Base-by-base conservation (phyloP, 2,888 invertebrate species). In the Dynastes tityus region DNA sequence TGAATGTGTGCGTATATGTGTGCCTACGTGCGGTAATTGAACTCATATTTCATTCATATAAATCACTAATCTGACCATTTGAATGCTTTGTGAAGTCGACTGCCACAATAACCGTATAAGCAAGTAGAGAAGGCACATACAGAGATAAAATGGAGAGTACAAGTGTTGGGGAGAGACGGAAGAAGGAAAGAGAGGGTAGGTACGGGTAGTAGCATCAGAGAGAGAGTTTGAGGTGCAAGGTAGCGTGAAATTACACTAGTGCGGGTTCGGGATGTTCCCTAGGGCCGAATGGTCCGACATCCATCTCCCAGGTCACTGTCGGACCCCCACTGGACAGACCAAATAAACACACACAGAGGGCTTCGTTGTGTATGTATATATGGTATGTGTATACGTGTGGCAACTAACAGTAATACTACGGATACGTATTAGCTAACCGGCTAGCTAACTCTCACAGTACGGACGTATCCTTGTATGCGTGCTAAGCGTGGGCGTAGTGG, bases 161-260 rank as follows among this genome's bases (percentile, higher is more conserved):
- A 71, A n/a, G 70, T 55, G 11, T 8, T 29, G 53, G 86, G 63
- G 76, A 37, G 76, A 70, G 40, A 78, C 76, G 55, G 32, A 53
- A 4, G 49, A 78, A 37, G 40, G 68, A 29, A 71, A n/a, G 70
- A 65, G 16, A n/a, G 16, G 40, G 86, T 49, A 73, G 76, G 70
- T 63, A 76, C 76, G 55, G 29, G 40, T 32, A 37, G 85, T 85
- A n/a, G 27, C 22, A 49, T 67, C 45, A 16, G 16, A 49, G 49
- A 32, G 61, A 79, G 88, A 89, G 89, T 90, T 90, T 89, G 89
- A 86, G 89, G 88, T 90, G 90, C 90, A 90, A 90, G 89, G 89
- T 89, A 90, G 90, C 91, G 91, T 91, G 90, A 91, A 91, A 90
- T 91, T 91, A 90, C 90, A 89, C 89, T 86, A 88, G 89, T 89